These are phyloP conservation scores for Anhinga anhinga DNA, from an alignment of 2,113 vertebrate species.

Conservation along the genomic window DNA sequence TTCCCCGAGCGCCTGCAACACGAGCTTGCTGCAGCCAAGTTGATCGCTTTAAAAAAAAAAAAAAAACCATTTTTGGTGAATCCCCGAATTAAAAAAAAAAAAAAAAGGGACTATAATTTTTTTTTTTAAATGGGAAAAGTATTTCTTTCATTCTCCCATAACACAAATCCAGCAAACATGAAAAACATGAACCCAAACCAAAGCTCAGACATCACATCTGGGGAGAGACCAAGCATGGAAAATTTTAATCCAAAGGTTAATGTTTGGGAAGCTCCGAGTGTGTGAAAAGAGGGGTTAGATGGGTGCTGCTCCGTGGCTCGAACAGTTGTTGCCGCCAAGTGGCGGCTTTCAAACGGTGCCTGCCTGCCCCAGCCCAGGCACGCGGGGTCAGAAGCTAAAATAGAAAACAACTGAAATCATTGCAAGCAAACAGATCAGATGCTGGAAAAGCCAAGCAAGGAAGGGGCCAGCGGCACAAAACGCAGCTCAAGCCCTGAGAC, in stretches of 20 bases:
- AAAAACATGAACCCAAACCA: constrained; percentile 58
- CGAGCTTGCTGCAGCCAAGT: background rate
- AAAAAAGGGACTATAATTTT: background rate
- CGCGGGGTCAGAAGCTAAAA: constrained; percentile 58
- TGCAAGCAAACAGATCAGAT: constrained; percentile 51
- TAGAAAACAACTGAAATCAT: constrained; percentile 66
- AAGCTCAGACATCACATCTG: constrained; percentile 65
- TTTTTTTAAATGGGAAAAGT: constrained; percentile 57
- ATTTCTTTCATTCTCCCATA: constrained; percentile 67
- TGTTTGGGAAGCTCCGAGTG: constrained; percentile 58
- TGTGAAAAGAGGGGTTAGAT: constrained; percentile 67
- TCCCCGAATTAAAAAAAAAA: background rate
- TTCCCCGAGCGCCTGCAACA: background rate
- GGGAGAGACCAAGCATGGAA: constrained; percentile 63
- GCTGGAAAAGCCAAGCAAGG: constrained; percentile 40
- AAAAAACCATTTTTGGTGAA: constrained; percentile 40
- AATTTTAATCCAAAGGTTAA: constrained; percentile 68
- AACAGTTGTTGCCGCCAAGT: constrained; percentile 65
- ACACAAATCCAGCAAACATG: constrained; percentile 51
- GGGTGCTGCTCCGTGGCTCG: constrained; percentile 53
- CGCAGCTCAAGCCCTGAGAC: background rate
- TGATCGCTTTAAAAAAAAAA: background rate
- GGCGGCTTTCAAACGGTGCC: constrained; percentile 62
- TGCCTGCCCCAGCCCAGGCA: constrained; percentile 54
- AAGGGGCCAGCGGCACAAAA: constrained; percentile 28